Evolutionary conservation across 1,140 invertebrate species (phyloP).

Genomic region (Cydia fagiglandana): DNA sequence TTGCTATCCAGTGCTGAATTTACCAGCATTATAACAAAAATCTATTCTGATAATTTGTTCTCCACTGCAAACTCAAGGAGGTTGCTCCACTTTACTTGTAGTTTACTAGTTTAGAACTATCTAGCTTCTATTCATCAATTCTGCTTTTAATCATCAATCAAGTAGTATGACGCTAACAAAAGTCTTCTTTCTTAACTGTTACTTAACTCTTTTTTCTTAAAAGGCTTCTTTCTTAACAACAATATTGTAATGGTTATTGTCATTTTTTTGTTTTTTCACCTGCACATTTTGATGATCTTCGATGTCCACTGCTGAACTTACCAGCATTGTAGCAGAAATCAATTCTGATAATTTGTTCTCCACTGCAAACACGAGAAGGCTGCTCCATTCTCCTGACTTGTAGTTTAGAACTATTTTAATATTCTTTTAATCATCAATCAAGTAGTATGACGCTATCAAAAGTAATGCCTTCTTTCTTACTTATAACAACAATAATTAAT

Average conservation of each 20-base stretch:
- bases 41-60: not conserved
- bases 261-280: too few species aligned
- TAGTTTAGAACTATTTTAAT: not conserved
- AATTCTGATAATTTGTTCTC: not conserved
- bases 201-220: too few species aligned
- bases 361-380: not conserved
- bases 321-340: not conserved
- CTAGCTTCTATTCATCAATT: not conserved
- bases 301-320: too few species aligned
- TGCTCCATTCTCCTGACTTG: not conserved
- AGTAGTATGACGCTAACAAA: not conserved
- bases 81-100: not conserved
- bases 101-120: not conserved
- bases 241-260: too few species aligned
- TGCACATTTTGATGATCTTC: too few species aligned
- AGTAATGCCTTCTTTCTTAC: not conserved
- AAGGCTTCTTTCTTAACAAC: too few species aligned
- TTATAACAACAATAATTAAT: too few species aligned
- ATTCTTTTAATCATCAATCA: conserved; percentile 3
- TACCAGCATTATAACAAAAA: not conserved
- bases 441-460: not conserved
- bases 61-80: not conserved
- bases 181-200: not conserved
- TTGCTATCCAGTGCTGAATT: too few species aligned
- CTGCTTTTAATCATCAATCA: conserved; percentile 6